phyloP scores from a whole-genome alignment of 2,888 invertebrate genomes.

The Temnothorax rugatulus region DNA sequence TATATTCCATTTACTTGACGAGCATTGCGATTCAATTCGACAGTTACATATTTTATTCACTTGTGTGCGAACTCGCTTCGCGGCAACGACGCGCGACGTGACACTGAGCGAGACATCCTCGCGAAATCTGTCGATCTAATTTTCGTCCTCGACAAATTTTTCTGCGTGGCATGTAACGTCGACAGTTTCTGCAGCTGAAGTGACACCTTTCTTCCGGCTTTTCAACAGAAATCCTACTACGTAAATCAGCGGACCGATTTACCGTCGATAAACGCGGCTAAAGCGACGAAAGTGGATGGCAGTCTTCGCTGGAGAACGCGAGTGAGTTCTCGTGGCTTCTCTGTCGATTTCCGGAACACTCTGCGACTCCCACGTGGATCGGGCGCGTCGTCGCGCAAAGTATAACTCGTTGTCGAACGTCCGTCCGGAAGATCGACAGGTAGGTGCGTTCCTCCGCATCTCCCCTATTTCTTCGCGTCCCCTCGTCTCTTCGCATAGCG shows the following conservation, averaged over 20 bases:
- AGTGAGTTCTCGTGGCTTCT: constrained; percentile 54
- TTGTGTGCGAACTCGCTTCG: neutral
- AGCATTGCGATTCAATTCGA: constrained; percentile 1
- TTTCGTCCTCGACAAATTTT: constrained; percentile 33
- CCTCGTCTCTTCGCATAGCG: neutral
- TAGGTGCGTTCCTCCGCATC: constrained; percentile 66
- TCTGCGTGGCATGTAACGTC: constrained; percentile 32
- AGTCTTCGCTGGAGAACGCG: constrained; percentile 27
- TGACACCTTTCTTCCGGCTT: constrained; percentile 47
- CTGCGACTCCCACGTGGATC: constrained; percentile 81
- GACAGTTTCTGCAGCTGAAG: constrained; percentile 34
- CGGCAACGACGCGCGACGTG: constrained; percentile 11
- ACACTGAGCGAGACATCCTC: constrained; percentile 28
- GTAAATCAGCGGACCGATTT: constrained; percentile 38
- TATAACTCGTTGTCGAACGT: constrained; percentile 83
- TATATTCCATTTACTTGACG: neutral
- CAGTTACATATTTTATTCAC: constrained; percentile 23
- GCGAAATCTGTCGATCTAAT: constrained; percentile 53
- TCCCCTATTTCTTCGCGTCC: constrained; percentile 44
- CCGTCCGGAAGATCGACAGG: constrained; percentile 81
- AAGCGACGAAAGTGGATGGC: constrained; percentile 44
- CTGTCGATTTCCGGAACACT: constrained; percentile 72
- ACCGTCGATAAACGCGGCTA: constrained; percentile 48
- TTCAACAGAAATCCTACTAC: constrained; percentile 45
- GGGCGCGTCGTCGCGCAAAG: constrained; percentile 77